These are phyloP conservation scores for Arge pagana DNA, from an alignment of 2,888 invertebrate genomes.

Conservation along the genomic window DNA sequence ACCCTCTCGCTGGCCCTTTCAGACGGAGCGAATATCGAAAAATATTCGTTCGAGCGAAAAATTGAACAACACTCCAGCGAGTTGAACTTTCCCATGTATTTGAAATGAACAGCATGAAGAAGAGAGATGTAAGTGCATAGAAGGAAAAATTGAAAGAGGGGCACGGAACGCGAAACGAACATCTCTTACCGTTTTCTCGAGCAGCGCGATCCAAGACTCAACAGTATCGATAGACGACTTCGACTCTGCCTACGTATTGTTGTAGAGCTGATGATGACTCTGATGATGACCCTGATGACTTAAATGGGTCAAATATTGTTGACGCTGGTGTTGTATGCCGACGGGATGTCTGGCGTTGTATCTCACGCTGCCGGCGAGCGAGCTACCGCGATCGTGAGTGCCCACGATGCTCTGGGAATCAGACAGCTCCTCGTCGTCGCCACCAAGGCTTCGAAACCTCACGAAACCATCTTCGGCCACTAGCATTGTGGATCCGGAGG, in stretches of 20 bases:
- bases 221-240: not conserved
- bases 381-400: constrained; percentile 50
- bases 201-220: constrained; percentile 16
- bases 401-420: constrained; percentile 50
- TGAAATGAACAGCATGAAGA: too few species aligned
- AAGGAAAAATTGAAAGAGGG: too few species aligned
- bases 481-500: constrained; percentile 69
- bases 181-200: constrained; percentile 16
- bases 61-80: too few species aligned
- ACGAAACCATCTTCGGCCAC: constrained; percentile 92
- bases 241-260: constrained; percentile 48
- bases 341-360: constrained; percentile 47
- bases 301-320: constrained; percentile 50
- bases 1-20: not conserved
- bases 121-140: too few species aligned
- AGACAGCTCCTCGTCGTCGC: constrained; percentile 50
- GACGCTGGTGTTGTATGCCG: constrained; percentile 42
- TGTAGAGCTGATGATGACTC: constrained; percentile 53
- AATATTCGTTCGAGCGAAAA: too few species aligned
- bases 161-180: too few species aligned
- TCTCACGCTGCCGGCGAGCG: constrained; percentile 52
- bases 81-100: too few species aligned
- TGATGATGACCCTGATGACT: constrained; percentile 46
- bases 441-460: constrained; percentile 75
- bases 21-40: not conserved